phyloP scores from a whole-genome alignment of 2,888 invertebrate species.

The Temnothorax unifasciatus region DNA sequence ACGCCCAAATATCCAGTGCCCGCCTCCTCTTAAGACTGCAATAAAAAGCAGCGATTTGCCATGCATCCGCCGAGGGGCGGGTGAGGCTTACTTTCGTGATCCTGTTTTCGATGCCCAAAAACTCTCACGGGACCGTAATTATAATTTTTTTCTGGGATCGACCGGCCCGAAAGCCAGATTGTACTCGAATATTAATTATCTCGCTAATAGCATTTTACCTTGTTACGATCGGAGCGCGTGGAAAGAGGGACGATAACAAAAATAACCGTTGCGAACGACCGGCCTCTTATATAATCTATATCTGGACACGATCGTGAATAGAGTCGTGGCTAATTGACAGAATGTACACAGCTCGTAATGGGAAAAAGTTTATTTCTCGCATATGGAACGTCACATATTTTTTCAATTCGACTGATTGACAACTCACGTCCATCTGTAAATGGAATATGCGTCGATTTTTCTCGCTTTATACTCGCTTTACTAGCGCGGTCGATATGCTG shows the following conservation, averaged over 20 bases:
- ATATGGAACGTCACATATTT: conserved; percentile 8
- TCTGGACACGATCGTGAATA: conserved; percentile 2
- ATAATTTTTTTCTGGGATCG: conserved; percentile 61
- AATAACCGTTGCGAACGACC: background rate
- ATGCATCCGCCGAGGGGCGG: conserved; percentile 19
- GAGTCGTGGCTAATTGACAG: conserved; percentile 16
- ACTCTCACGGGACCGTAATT: conserved; percentile 65
- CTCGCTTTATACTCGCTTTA: conserved; percentile 52
- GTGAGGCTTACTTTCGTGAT: conserved; percentile 47
- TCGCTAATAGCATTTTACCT: conserved; percentile 50
- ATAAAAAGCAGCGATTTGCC: conserved; percentile 51
- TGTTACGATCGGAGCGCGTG: conserved; percentile 25
- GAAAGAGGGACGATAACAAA: conserved; percentile 12
- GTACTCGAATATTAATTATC: conserved; percentile 50
- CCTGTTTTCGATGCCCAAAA: conserved; percentile 40
- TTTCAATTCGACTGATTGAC: conserved; percentile 12
- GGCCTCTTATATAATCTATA: conserved; percentile 22
- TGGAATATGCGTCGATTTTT: conserved; percentile 63
- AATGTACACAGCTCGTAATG: background rate
- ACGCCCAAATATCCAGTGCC: conserved; percentile 65
- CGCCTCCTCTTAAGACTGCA: conserved; percentile 62
- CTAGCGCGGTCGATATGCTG: conserved; percentile 17
- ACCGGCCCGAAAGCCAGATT: conserved; percentile 20
- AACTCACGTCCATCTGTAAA: background rate
- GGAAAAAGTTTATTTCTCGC: conserved; percentile 10